phyloP scores from a whole-genome alignment of 2,113 vertebrate species.

The Prinia subflava region DNA sequence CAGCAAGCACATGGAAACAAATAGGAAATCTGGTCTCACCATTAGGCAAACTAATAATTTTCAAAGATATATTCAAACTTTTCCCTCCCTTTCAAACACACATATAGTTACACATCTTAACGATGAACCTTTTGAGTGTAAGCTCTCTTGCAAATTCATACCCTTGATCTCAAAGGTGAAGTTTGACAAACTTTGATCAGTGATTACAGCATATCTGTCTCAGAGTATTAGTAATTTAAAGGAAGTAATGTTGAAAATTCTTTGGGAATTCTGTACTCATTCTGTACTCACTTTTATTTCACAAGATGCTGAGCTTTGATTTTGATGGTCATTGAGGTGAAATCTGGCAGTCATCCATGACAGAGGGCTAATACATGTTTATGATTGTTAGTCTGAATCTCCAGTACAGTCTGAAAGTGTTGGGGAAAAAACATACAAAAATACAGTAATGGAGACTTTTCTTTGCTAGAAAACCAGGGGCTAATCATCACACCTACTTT shows the following conservation, averaged over 20 bases:
- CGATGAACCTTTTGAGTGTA: background rate
- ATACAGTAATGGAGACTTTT: background rate
- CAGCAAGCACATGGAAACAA: background rate
- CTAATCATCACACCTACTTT: background rate
- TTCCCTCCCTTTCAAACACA: background rate
- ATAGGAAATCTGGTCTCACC: background rate
- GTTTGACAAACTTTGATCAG: background rate
- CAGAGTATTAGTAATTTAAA: background rate
- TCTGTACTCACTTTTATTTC: background rate
- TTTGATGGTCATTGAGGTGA: background rate
- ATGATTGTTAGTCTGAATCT: background rate
- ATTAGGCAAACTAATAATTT: background rate
- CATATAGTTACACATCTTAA: background rate
- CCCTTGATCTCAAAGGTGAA: background rate
- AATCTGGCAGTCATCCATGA: background rate
- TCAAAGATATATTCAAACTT: background rate
- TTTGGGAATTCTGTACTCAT: background rate
- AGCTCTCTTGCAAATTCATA: background rate
- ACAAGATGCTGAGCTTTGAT: background rate
- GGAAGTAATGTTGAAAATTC: background rate
- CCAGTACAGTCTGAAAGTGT: accelerated
- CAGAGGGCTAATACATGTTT: background rate
- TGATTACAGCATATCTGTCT: background rate
- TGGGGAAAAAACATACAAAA: background rate
- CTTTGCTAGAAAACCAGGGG: background rate